Evolutionary conservation across 2,888 invertebrate genomes (phyloP), one percentile per base, ranked within the genome.

Genomic region (Drosophila paramelanica): DNA sequence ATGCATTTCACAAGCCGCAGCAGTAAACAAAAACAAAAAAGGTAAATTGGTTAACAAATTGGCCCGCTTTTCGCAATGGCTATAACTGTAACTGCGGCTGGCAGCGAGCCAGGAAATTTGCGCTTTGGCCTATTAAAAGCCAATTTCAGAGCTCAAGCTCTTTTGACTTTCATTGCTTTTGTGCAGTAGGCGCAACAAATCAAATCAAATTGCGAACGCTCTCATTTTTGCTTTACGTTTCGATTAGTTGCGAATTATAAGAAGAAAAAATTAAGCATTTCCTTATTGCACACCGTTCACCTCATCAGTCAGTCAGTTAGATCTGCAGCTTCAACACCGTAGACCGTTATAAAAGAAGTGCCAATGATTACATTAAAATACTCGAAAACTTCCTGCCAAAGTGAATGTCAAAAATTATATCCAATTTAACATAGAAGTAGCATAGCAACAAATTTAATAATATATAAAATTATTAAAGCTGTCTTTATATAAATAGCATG

Each of bases 81-180:
- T 55, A 46, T 52, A 56, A 74, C 64, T 59, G 67, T 76, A 23
- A 49, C 41, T 52, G 64, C 58, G 41, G 23, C 60, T 69, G 60
- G 84, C 77, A 66, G 14, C 59, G 55, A 60, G 85, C 82, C 72
- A 85, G 81, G 84, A 84, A 83, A 83, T 66, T 78, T 61, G 67
- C 52, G 58, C 59, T 56, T 51, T 67, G 81, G 74, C 80, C 71
- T 59, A 77, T 83, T 87, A 84, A 86, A 78, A 74, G 62, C 50
- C 50, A 70, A 81, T 80, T 80, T 69, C 13, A 69, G 70, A 62
- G 59, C 74, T 56, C 45, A 66, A 51, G 45, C 73, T 50, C 59
- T 60, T 68, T 67, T 73, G 68, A 62, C 74, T 82, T 83, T 75
- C 74, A 58, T 76, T 68, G 73, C 59, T 67, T 49, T 59, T 73